phyloP scores from a whole-genome alignment of 2,888 invertebrate genomes.

The Raillietiella orientalis region DNA sequence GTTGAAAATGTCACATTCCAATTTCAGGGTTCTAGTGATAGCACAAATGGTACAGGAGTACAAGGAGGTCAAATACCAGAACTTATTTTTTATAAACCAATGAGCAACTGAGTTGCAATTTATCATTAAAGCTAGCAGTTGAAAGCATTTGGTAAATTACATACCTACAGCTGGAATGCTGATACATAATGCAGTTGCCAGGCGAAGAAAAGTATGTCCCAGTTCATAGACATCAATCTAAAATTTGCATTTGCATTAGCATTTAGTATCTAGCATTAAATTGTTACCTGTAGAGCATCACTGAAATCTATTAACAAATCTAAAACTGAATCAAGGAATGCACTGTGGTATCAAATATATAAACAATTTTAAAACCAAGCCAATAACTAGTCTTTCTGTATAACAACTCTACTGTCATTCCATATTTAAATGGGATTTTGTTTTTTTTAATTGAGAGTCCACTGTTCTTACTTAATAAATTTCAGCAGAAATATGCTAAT shows the following conservation, averaged over 20 bases:
- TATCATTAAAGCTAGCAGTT: no score
- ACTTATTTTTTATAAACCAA: slow-evolving; percentile 72
- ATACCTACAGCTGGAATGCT: slow-evolving; percentile 59
- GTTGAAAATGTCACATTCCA: slow-evolving; percentile 81
- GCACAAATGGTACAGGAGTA: slow-evolving; percentile 87
- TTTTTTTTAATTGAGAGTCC: no score
- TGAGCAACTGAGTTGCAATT: no score
- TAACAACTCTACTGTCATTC: no score
- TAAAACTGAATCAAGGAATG: slow-evolving; percentile 15
- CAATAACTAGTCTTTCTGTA: no score
- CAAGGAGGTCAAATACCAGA: slow-evolving; percentile 94
- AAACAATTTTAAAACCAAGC: no score
- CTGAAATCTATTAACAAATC: slow-evolving; percentile 88
- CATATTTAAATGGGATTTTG: no score
- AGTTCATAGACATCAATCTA: slow-evolving; percentile 85
- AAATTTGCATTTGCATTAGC: no score
- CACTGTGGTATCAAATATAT: not conserved
- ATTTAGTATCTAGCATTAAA: no score
- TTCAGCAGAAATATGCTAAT: no score
- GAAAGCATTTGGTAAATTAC: no score
- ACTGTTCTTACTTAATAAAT: no score
- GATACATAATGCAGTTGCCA: slow-evolving; percentile 63
- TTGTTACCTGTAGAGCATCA: slow-evolving; percentile 82
- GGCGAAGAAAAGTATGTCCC: slow-evolving; percentile 60
- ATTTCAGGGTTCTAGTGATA: slow-evolving; percentile 86